These are phyloP conservation scores for Mola mola DNA, from an alignment of 2,113 vertebrate species.

Conservation along the genomic window DNA sequence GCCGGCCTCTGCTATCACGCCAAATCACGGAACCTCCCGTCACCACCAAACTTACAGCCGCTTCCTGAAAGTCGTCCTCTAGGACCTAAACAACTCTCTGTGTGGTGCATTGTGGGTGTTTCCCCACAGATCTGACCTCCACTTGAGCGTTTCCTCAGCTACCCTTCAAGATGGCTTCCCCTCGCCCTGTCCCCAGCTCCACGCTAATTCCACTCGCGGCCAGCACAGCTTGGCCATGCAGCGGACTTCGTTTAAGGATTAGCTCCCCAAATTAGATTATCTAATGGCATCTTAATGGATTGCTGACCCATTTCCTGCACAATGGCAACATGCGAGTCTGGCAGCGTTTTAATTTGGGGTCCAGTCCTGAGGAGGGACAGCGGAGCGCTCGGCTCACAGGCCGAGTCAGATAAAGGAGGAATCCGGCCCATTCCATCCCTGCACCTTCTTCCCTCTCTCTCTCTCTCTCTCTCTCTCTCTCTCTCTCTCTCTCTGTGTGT, in stretches of 20 bases:
- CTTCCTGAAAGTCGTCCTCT: neutral
- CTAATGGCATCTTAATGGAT: slow-evolving; percentile 99
- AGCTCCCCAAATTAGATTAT: slow-evolving; percentile 98
- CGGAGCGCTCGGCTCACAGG: slow-evolving; percentile 40
- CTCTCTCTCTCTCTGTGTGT: neutral
- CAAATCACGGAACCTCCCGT: too few relatives aligned
- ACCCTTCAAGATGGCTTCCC: slow-evolving; percentile 67
- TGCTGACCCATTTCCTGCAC: slow-evolving; percentile 96
- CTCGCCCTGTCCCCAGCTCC: slow-evolving; percentile 59
- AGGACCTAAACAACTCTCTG: neutral
- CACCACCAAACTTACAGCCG: too few relatives aligned
- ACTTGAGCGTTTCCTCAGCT: slow-evolving; percentile 49
- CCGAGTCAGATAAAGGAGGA: slow-evolving; percentile 45
- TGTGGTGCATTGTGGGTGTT: neutral
- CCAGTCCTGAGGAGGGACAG: slow-evolving; percentile 49
- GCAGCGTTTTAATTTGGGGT: slow-evolving; percentile 89
- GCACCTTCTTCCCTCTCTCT: too few relatives aligned
- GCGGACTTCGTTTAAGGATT: slow-evolving; percentile 95
- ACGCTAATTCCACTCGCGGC: slow-evolving; percentile 76
- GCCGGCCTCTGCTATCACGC: too few relatives aligned
- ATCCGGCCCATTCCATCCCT: slow-evolving; percentile 47
- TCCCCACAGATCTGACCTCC: slow-evolving; percentile 13
- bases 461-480: too few relatives aligned
- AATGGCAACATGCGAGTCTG: slow-evolving; percentile 90
- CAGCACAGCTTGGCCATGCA: slow-evolving; percentile 86